These are phyloP conservation scores for Petrosia ficiformis DNA, from an alignment of 37 sponge, comb jelly and placozoan genomes.

Conservation along the genomic window DNA sequence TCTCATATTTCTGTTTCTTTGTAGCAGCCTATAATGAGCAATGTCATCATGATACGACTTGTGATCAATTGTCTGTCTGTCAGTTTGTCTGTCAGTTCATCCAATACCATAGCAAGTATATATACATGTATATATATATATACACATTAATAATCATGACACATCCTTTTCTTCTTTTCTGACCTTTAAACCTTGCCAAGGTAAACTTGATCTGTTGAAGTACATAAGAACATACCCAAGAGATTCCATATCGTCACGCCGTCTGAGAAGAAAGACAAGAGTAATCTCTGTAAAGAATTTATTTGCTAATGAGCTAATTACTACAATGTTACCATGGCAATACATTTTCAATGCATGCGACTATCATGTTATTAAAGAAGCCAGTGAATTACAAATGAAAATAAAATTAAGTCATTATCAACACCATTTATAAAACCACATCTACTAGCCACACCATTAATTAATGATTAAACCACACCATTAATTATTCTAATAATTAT, in stretches of 20 bases:
- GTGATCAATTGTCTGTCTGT: neutral
- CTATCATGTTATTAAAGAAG: neutral
- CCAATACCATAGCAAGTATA: conserved; percentile 1
- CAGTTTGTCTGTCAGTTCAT: too few relatives aligned
- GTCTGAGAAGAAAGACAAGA: conserved; percentile 29
- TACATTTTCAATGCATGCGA: too few relatives aligned
- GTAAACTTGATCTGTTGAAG: conserved; percentile 95
- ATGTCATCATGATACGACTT: neutral
- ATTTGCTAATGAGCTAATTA: too few relatives aligned
- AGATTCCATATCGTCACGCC: conserved; percentile 97
- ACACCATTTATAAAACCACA: too few relatives aligned
- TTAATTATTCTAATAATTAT: too few relatives aligned
- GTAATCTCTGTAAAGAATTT: neutral
- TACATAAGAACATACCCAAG: conserved; percentile 99
- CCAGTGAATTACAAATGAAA: too few relatives aligned
- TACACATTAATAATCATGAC: too few relatives aligned
- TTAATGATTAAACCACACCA: too few relatives aligned
- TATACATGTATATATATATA: conserved; percentile 13
- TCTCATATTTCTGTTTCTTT: conserved; percentile 99
- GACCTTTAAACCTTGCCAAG: conserved; percentile 98
- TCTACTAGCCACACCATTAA: too few relatives aligned
- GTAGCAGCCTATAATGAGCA: conserved; percentile 74
- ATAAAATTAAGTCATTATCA: neutral
- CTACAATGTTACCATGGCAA: neutral
- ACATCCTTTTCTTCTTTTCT: too few relatives aligned